Base-by-base conservation (phyloP, 2,113 vertebrate species). In the Zapus hudsonius region DNA sequence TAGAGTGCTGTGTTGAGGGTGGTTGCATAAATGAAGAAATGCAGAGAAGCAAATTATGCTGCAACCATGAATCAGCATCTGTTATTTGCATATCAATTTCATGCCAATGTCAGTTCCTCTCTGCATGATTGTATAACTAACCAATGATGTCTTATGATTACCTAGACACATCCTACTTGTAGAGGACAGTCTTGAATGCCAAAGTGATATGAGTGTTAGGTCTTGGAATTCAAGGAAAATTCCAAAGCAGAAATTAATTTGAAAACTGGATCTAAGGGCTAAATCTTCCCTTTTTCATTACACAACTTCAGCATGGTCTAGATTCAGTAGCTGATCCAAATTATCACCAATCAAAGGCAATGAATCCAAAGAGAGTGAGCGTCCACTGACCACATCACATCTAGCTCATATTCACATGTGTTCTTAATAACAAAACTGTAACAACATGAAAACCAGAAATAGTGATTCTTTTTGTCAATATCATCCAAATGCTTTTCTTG, bases 381-480 rank as follows among this genome's bases (percentile, higher is more conserved):
- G 4, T 47, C n/a, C 25, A 61, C 1, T 55, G 84, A 33, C 5
- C 19, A 27, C 7, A n/a, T 25, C 17, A 11, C 87, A 57, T 20
- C 52, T 17, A 89, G 36, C 75, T 76, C 80, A 92, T 80, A 82
- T 2, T 1, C 52, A 82, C 66, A 89, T 87, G 93, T 81, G 42
- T 79, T 92, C 61, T 91, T 89, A 82, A 94, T 69, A 75, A 92
- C 66, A 83, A 86, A 90, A 92, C 0, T 40, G 4, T 55, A 74
- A 79, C 79, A 44, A 64, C 3, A 61, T 42, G 36, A 76, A 63
- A 93, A 89, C 63, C 5, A 70, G 38, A 59, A 94, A 85, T 7
- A 78, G 25, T 38, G 29, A 36, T 73, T 94, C 23, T 90, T 94
- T 87, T 80, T 33, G 25, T 9, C 83, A 84, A 63, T 74, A 47